phyloP scores from a whole-genome alignment of 2,888 invertebrate genomes.

The Orthosia cruda region DNA sequence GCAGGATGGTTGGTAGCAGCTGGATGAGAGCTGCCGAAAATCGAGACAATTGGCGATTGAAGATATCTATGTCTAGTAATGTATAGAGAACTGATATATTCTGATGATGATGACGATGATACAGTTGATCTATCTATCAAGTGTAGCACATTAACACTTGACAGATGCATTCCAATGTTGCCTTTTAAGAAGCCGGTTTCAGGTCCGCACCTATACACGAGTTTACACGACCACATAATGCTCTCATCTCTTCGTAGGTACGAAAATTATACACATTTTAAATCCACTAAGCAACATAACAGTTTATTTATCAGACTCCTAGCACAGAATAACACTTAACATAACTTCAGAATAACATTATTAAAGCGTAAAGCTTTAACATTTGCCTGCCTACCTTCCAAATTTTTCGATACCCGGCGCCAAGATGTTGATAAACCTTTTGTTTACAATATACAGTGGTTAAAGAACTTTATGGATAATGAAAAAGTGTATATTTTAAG shows the following conservation, averaged over 20 bases:
- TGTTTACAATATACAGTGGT: slow-evolving; percentile 48
- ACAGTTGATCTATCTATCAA: no score
- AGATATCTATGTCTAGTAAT: no score
- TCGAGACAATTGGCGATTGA: no score
- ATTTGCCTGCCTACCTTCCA: slow-evolving; percentile 34
- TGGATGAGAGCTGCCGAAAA: no score
- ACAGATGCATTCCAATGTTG: no score
- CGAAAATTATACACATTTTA: slow-evolving; percentile 16
- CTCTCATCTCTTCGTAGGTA: background rate
- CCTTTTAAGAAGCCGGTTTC: no score
- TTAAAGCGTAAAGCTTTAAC: slow-evolving; percentile 45
- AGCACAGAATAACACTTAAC: slow-evolving; percentile 31
- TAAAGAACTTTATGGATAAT: slow-evolving; percentile 50
- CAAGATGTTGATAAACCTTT: slow-evolving; percentile 49
- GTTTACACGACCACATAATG: background rate
- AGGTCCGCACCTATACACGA: no score
- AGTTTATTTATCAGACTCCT: slow-evolving; percentile 22
- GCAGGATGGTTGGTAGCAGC: no score
- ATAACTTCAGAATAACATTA: slow-evolving; percentile 51
- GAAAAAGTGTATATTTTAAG: slow-evolving; percentile 55
- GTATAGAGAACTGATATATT: no score
- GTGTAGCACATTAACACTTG: no score
- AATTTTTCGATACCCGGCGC: slow-evolving; percentile 40
- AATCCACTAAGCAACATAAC: slow-evolving; percentile 34
- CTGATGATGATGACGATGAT: no score